Conservation (phyloP, 2,797 vertebrate genomes). For the Sebastes melanostomus region DNA sequence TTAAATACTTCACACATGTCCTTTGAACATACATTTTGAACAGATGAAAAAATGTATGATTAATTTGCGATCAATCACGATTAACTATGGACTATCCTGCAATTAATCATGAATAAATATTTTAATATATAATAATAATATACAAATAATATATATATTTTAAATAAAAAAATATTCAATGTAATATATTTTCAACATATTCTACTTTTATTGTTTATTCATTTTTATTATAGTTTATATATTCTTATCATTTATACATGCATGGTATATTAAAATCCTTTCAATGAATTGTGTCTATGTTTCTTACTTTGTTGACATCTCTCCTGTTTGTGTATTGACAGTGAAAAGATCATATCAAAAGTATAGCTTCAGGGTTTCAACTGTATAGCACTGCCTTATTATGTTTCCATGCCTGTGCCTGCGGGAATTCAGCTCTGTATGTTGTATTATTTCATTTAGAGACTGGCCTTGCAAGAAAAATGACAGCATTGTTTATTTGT, state of each 20-base stretch:
- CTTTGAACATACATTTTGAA: too few species aligned
- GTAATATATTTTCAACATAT: not conserved
- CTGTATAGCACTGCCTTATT: not conserved
- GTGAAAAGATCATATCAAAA: slow-evolving; percentile 1
- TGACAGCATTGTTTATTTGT: not conserved
- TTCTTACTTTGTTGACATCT: not conserved
- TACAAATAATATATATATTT: too few species aligned
- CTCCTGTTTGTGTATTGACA: not conserved
- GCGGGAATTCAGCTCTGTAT: not conserved
- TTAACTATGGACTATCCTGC: too few species aligned
- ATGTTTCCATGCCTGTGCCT: not conserved
- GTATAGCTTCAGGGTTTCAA: not conserved
- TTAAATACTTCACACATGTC: too few species aligned
- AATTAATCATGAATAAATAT: too few species aligned
- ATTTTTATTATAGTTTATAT: too few species aligned
- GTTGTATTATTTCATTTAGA: slow-evolving; percentile 20
- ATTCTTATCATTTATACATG: not conserved
- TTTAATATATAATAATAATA: too few species aligned
- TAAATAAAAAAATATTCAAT: not conserved
- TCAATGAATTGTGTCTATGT: not conserved
- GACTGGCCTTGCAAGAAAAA: not conserved
- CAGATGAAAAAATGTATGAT: too few species aligned
- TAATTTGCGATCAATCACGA: too few species aligned
- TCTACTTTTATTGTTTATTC: not conserved
- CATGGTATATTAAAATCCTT: not conserved